Conservation (phyloP, 2,888 invertebrate genomes). For the Tupiocoris notatus region DNA sequence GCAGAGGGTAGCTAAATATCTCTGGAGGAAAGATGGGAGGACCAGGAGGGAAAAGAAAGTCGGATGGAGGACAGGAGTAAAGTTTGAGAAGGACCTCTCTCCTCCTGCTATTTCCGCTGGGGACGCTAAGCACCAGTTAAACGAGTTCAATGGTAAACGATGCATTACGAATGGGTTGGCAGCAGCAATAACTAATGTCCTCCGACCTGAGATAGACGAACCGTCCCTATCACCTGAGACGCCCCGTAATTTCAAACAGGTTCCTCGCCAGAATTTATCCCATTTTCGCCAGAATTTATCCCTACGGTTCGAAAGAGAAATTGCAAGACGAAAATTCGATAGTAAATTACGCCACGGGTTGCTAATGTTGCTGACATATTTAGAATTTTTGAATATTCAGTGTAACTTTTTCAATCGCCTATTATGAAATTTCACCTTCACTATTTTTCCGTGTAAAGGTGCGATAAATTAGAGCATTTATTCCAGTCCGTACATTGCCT, state of each 20-base stretch:
- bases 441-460: too few relatives aligned
- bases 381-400: too few relatives aligned
- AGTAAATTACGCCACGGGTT: too few relatives aligned
- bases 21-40: slow-evolving; percentile 6
- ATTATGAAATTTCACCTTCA: too few relatives aligned
- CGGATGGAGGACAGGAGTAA: slow-evolving; percentile 6
- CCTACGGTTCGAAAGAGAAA: background rate
- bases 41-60: slow-evolving; percentile 2
- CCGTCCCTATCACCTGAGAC: background rate
- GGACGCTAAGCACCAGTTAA: slow-evolving; percentile 35
- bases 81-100: slow-evolving; percentile 11
- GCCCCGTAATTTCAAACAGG: background rate
- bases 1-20: slow-evolving; percentile 22
- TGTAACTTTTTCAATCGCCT: too few relatives aligned
- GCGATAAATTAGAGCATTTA: too few relatives aligned
- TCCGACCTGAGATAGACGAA: background rate
- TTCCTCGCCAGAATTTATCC: background rate
- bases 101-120: slow-evolving; percentile 16
- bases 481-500: too few relatives aligned
- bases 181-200: slow-evolving; percentile 29
- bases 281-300: too few relatives aligned
- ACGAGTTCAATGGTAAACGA: slow-evolving; percentile 39
- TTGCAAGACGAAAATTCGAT: too few relatives aligned
- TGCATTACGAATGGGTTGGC: slow-evolving; percentile 21
- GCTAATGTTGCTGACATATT: too few relatives aligned